phyloP scores from a whole-genome alignment of 2,888 invertebrate species.

The Andricus curvator region DNA sequence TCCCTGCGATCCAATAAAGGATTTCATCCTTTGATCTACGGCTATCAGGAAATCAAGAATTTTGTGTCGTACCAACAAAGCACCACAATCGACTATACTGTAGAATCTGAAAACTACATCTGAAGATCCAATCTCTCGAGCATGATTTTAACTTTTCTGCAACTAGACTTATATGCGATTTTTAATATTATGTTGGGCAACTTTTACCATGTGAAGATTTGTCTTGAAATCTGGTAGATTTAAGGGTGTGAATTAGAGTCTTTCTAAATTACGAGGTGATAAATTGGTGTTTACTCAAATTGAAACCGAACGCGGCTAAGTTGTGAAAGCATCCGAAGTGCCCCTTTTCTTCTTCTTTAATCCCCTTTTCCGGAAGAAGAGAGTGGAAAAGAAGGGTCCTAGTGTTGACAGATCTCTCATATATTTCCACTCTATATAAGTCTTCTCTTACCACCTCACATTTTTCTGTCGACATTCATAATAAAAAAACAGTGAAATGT shows the following conservation, averaged over 20 bases:
- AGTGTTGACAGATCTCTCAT: conserved; percentile 60
- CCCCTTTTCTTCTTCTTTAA: conserved; percentile 54
- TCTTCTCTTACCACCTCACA: conserved; percentile 43
- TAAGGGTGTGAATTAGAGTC: conserved; percentile 7
- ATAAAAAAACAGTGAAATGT: background rate
- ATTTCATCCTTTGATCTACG: conserved; percentile 55
- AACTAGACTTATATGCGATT: background rate
- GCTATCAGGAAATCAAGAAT: conserved; percentile 36
- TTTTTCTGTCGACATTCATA: conserved; percentile 14
- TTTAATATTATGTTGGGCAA: background rate
- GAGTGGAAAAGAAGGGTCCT: conserved; percentile 53
- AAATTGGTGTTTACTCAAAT: conserved; percentile 40
- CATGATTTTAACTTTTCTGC: background rate
- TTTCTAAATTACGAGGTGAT: conserved; percentile 37
- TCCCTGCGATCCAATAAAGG: conserved; percentile 56
- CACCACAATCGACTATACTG: background rate
- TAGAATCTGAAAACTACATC: background rate
- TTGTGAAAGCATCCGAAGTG: conserved; percentile 19
- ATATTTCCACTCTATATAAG: conserved; percentile 52
- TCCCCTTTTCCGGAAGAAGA: conserved; percentile 55
- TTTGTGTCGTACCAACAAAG: conserved; percentile 10
- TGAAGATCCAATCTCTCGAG: background rate
- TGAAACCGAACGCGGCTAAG: conserved; percentile 36
- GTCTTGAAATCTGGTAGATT: background rate
- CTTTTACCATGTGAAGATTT: background rate